Evolutionary conservation across 2,797 vertebrate genomes (phyloP).

Genomic region (Alcedo atthis): DNA sequence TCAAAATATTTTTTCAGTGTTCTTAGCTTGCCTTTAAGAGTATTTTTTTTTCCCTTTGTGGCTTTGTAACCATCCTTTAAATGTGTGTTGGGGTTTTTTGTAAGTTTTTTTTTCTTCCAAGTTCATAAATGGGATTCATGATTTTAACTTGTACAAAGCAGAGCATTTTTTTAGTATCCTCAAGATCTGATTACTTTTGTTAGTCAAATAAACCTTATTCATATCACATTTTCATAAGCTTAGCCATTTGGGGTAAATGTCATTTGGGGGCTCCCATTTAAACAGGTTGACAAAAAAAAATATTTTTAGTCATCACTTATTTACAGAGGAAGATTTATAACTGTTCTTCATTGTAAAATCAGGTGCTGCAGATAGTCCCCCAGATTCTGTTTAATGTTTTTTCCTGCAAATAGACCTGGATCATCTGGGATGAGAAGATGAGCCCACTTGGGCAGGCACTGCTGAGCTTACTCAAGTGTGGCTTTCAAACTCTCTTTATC

Average conservation of each 20-base stretch:
- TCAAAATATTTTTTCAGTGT: neutral
- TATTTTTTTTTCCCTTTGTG: neutral
- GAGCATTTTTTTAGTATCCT: neutral
- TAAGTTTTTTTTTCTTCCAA: neutral
- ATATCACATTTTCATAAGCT: neutral
- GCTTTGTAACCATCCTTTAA: neutral
- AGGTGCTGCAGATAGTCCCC: neutral
- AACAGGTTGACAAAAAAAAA: neutral
- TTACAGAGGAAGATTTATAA: neutral
- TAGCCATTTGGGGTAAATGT: neutral
- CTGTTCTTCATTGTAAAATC: neutral
- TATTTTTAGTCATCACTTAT: neutral
- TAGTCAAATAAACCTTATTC: neutral
- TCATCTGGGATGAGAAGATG: neutral
- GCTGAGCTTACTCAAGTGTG: neutral
- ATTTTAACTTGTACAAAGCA: neutral
- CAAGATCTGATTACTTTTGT: neutral
- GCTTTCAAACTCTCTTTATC: neutral
- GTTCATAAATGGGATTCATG: neutral
- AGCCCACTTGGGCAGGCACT: neutral
- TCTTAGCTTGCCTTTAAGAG: neutral
- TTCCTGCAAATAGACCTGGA: neutral
- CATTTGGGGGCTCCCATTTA: neutral
- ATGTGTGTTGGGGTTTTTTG: neutral
- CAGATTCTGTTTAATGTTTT: neutral